Evolutionary conservation across 1,140 invertebrate species (phyloP), one percentile per base, ranked within the genome.

Genomic region (Papilio glaucus): DNA sequence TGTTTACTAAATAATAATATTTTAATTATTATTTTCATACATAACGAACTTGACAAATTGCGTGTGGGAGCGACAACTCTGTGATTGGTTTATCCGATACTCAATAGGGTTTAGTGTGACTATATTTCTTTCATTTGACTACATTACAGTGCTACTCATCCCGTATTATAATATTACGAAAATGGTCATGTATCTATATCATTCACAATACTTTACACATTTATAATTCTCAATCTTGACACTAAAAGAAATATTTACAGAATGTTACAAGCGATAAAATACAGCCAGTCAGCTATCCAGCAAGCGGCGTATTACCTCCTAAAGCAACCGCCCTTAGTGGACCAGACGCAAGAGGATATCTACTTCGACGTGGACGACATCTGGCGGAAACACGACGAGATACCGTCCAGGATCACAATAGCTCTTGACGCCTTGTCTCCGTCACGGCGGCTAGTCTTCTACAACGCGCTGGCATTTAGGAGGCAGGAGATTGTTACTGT

Each of bases 211-310:
- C n/a, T n/a, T n/a, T n/a, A n/a, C n/a, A n/a, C n/a, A n/a, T n/a
- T n/a, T n/a, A n/a, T n/a, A n/a, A 39, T 45, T 18, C 42, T 15
- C 6, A 45, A 45, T 15, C 42, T 45, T 45, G 9, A 45, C 9
- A 18, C 15, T 21, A 49, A 49, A 6, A 21, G 0, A 13, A 10
- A 4, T 24, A 24, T 24, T 87, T 83, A 9, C 81, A 93, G 92
- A 83, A 94, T 97, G 95, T 76, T 95, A 26, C 85, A 93, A 60
- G 96, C 96, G 0, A 94, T 97, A 12, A 94, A 95, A 72, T 90
- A 94, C 65, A 94, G 94, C 77, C 95, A 97, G 79, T 94, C 95
- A 71, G 94, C 97, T 3, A 96, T 97, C 78, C 96, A 97, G 76
- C 95, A 96, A 80, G 94, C 95, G 4, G 94, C 96, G 0, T 95